Evolutionary conservation across 1,140 invertebrate species (phyloP), one percentile per base, ranked within the genome.

Genomic region (Phocides pigmalion): DNA sequence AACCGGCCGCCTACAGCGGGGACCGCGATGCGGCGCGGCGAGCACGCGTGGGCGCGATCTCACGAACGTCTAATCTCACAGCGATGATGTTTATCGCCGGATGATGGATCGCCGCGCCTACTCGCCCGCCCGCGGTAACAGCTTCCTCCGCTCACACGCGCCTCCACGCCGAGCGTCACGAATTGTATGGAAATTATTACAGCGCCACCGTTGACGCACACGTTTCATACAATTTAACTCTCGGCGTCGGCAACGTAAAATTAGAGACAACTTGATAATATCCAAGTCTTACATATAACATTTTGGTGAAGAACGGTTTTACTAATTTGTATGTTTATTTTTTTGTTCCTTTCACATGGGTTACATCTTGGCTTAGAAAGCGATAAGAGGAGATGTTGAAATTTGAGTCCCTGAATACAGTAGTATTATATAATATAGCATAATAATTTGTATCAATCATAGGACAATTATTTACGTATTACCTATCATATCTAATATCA

Each of bases 21-120:
- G 8, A 16, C 42, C n/a, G n/a, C n/a, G n/a, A n/a, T 37, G 62
- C 64, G 64, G 50, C 28, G 71, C 71, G 76, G 66, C 69, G 72
- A 19, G 35, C 44, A 12, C 20, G 79, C 69, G 74, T 59, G 54
- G 66, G 62, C 70, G 67, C 77, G 72, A 68, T 73, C 69, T 68
- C 71, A 44, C 64, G 69, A 54, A 53, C 66, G 65, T 51, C 67
- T 80, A 75, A 80, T 81, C 82, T 72, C 73, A 47, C 73, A 49
- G 64, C 72, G 81, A 83, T 56, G 53, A 56, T 84, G 74, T 81
- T 87, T 83, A 87, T 84, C 84, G 61, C 62, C 51, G 54, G 68
- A 79, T 83, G 84, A 87, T 84, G 70, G 78, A 84, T 84, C 72
- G 70, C 56, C 37, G 39, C 68, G 68, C 68, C 76, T 64, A 62